A percentile compares a stretch with the other conserved stretches of the same genome.
Conservation (phyloP, 2,888 invertebrate species). For the Drosophila macrothrix region DNA sequence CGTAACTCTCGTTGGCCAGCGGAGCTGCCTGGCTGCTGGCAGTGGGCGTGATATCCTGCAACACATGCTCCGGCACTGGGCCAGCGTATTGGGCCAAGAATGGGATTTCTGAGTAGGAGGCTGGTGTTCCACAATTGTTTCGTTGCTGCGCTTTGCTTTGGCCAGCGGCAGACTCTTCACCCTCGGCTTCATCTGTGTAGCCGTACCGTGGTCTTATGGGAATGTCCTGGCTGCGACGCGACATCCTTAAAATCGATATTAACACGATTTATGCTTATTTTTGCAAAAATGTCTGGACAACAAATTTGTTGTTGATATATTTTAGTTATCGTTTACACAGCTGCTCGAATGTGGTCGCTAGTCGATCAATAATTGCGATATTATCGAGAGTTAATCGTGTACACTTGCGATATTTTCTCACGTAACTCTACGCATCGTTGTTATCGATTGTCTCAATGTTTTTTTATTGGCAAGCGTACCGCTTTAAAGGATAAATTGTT, state of each 20-base stretch:
- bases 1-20: constrained; percentile 44
- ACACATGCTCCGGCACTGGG: constrained; percentile 67
- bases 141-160: constrained; percentile 20
- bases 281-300: not conserved
- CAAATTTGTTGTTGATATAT: constrained; percentile 21
- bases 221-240: constrained; percentile 79
- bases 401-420: not conserved
- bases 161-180: constrained; percentile 44
- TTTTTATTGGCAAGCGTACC: constrained; percentile 35
- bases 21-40: constrained; percentile 20
- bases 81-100: constrained; percentile 81
- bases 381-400: not conserved
- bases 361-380: not conserved
- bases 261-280: not conserved
- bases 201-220: constrained; percentile 82
- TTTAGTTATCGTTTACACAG: constrained; percentile 6
- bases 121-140: constrained; percentile 54
- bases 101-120: constrained; percentile 81
- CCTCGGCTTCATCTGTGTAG: constrained; percentile 64
- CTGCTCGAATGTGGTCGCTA: constrained; percentile 12
- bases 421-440: constrained; percentile 14
- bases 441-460: constrained; percentile 26
- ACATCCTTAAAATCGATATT: constrained; percentile 50
- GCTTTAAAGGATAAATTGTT: constrained; percentile 24
- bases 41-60: constrained; percentile 69